Percentiles rank a stretch among this genome's conserved stretches.
Conservation (phyloP, 2,888 invertebrate species). For the Galerucella pusilla region DNA sequence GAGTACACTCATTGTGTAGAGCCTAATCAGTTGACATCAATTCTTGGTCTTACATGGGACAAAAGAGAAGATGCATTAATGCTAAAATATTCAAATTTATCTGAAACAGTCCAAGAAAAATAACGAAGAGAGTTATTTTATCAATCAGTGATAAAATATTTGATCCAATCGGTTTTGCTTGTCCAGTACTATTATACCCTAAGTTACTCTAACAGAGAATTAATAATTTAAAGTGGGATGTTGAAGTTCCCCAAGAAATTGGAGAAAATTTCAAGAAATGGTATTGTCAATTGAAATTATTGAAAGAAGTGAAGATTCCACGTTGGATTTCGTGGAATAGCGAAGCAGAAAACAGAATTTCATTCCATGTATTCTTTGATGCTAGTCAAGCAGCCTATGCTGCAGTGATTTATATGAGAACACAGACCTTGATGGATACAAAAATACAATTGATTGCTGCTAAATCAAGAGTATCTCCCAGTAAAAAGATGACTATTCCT, state of each 20-base stretch:
- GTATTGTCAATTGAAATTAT: neutral
- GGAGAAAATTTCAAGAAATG: neutral
- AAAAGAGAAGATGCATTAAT: neutral
- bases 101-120: neutral
- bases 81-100: neutral
- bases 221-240: neutral
- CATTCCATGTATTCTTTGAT: neutral
- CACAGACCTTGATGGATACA: too few relatives aligned
- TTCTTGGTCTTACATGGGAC: neutral
- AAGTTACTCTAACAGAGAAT: neutral
- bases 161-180: conserved; percentile 7
- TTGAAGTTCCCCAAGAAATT: neutral
- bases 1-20: too few relatives aligned
- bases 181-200: neutral
- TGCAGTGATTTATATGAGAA: too few relatives aligned
- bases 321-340: neutral
- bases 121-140: neutral
- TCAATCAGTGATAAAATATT: conserved; percentile 11
- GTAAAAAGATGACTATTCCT: neutral
- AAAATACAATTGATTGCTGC: neutral
- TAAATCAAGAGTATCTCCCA: neutral
- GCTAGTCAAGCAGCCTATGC: too few relatives aligned
- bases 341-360: neutral
- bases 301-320: neutral
- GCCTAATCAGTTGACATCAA: neutral